Base-by-base conservation (phyloP, 2,888 invertebrate species). In the Smittia aterrima region DNA sequence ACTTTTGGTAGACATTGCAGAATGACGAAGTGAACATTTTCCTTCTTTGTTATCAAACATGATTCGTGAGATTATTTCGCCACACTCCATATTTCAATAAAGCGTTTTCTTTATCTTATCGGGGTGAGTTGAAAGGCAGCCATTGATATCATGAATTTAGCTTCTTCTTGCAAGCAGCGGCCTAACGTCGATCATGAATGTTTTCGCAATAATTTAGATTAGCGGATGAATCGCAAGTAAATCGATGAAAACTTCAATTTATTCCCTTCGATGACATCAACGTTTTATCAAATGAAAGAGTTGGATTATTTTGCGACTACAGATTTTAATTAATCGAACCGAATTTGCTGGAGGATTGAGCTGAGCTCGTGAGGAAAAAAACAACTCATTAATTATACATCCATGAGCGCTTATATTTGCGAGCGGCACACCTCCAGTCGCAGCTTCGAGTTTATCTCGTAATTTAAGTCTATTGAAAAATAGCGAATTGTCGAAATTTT, bases 371-470 rank as follows among this genome's bases (percentile, higher is more conserved):
- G n/a, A n/a, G n/a, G n/a, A n/a, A n/a, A n/a, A n/a, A n/a, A n/a
- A n/a, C 32, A 9, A 47, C 47, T 47, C 47, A 47, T 47, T 47
- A 47, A 47, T 47, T 47, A 47, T 47, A 47, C 47, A 47, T 47
- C 47, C 16, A 47, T 13, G 47, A 47, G 47, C 11, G 47, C 47
- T 47, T 47, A 47, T 16, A 47, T 47, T 47, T 47, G 47, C 47
- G 47, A 6, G 47, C 47, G 47, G 47, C 47, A 47, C 47, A 47
- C 47, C 47, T 47, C 16, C 16, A 16, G n/a, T 16, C 38, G 38
- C 38, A 3, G 16, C 7, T 47, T 47, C 47, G 47, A 47, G n/a
- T 47, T 47, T 47, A 47, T 47, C 47, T 47, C 16, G 47, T n/a
- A 47, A 47, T n/a, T 47, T 47, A 2, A 47, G 47, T 32, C 32